A percentile compares a stretch with the other conserved stretches of the same genome.
Evolutionary conservation across 1,140 invertebrate species (phyloP).

Genomic region (Danaus melanippus): DNA sequence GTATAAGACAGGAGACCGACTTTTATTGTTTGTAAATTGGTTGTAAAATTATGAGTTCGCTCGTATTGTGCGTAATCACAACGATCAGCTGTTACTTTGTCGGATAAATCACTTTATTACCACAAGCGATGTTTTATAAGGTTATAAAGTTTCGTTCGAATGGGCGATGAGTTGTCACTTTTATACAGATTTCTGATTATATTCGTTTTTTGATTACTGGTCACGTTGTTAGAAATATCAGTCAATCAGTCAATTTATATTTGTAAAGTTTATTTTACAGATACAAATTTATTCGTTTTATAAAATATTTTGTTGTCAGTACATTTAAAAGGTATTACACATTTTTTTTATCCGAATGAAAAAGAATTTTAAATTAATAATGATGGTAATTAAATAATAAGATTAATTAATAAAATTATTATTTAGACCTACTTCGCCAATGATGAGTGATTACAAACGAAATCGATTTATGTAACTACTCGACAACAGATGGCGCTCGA

Average conservation of each 20-base stretch:
- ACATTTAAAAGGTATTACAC: too few species aligned
- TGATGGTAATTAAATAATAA: too few species aligned
- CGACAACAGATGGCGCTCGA: slow-evolving; percentile 39
- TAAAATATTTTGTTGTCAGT: too few species aligned
- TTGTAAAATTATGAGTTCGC: slow-evolving; percentile 71
- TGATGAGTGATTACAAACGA: too few species aligned
- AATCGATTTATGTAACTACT: slow-evolving; percentile 31
- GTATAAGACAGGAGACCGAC: slow-evolving; percentile 67
- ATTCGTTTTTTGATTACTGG: background rate
- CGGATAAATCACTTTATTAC: slow-evolving; percentile 65
- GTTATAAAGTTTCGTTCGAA: slow-evolving; percentile 51
- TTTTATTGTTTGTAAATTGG: slow-evolving; percentile 75
- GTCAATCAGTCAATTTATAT: too few species aligned
- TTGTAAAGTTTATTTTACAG: too few species aligned
- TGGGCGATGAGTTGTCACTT: slow-evolving; percentile 40
- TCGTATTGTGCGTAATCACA: slow-evolving; percentile 64
- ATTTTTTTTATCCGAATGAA: background rate
- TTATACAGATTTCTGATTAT: slow-evolving; percentile 8
- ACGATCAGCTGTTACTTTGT: slow-evolving; percentile 69
- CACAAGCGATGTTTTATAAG: slow-evolving; percentile 56
- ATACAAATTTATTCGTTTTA: too few species aligned
- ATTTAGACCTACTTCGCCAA: too few species aligned
- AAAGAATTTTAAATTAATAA: too few species aligned
- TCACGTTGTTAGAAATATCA: too few species aligned
- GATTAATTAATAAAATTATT: too few species aligned